Conservation (phyloP, 2,113 vertebrate genomes). For the Atractosteus spatula region DNA sequence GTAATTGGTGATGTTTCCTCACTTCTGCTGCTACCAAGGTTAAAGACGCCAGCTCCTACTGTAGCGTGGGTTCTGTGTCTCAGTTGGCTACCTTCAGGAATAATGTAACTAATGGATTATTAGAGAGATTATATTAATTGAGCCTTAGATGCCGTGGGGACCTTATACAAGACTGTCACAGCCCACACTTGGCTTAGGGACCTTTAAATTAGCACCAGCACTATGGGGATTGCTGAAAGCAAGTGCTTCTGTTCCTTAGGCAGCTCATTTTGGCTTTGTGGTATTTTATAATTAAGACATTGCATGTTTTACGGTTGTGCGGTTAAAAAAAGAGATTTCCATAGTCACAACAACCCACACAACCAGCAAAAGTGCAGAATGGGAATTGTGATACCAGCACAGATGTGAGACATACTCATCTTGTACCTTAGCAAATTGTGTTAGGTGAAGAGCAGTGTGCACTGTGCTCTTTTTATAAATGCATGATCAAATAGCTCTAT, state of each 20-base stretch:
- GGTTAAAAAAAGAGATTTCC: not conserved
- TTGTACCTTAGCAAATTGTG: no score
- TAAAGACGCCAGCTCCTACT: not conserved
- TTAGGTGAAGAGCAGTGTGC: no score
- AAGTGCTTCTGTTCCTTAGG: not conserved
- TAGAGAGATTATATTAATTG: slow-evolving; percentile 40
- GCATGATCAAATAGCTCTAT: no score
- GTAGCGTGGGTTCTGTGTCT: slow-evolving; percentile 30
- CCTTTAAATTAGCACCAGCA: slow-evolving; percentile 25
- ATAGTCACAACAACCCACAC: no score
- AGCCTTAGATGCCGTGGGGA: slow-evolving; percentile 25
- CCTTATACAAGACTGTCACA: slow-evolving; percentile 1
- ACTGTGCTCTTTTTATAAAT: no score
- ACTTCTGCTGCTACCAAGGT: no score
- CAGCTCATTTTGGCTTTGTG: slow-evolving; percentile 1
- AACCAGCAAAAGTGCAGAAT: no score
- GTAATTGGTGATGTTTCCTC: no score
- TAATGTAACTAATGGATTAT: slow-evolving; percentile 27
- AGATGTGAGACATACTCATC: no score
- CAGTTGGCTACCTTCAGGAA: slow-evolving; percentile 26
- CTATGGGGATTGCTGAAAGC: not conserved
- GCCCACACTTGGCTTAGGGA: slow-evolving; percentile 15
- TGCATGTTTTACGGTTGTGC: slow-evolving; percentile 18
- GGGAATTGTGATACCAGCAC: no score
- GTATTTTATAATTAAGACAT: slow-evolving; percentile 12